These are phyloP conservation scores for Aphrocallistes beatrix DNA, from an alignment of 37 sponge, comb jelly and placozoan species.

Conservation along the genomic window DNA sequence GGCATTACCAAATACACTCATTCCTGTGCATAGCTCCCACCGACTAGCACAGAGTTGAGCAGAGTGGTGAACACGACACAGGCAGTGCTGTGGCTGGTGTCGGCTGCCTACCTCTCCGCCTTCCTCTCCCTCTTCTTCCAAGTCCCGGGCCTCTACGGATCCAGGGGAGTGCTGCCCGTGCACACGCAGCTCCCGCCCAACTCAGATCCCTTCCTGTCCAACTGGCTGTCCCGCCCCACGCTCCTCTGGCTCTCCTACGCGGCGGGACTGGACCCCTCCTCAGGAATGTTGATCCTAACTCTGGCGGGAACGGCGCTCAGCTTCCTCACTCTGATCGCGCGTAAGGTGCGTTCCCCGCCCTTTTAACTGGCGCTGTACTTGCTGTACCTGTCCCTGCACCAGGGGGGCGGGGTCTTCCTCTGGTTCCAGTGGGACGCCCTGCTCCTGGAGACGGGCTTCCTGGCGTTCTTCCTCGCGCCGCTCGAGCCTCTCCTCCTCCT, in stretches of 20 bases:
- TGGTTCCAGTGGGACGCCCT: conserved; percentile 98
- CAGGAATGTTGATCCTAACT: conserved; percentile 55
- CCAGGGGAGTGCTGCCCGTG: conserved; percentile 51
- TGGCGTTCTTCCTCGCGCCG: conserved; percentile 72
- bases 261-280: not conserved
- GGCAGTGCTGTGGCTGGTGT: not conserved
- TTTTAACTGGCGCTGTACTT: conserved; percentile 41
- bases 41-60: too few relatives aligned
- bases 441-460: conserved; percentile 76
- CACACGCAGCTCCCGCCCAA: conserved; percentile 27
- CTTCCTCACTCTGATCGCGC: conserved; percentile 27
- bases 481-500: conserved; percentile 21
- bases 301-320: conserved; percentile 37
- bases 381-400: conserved; percentile 57
- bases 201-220: not conserved
- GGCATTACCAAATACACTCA: too few relatives aligned
- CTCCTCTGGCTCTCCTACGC: not conserved
- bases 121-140: conserved; percentile 7
- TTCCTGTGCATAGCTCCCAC: too few relatives aligned
- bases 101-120: not conserved
- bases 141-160: conserved; percentile 59
- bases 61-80: too few relatives aligned
- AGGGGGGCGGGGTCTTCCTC: conserved; percentile 85
- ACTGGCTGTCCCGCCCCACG: not conserved
- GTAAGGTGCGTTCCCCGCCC: conserved; percentile 23